A percentile compares a stretch with the other conserved stretches of the same genome.
These are phyloP conservation scores for Falco naumanni DNA, from an alignment of 2,797 vertebrate genomes.

Conservation along the genomic window DNA sequence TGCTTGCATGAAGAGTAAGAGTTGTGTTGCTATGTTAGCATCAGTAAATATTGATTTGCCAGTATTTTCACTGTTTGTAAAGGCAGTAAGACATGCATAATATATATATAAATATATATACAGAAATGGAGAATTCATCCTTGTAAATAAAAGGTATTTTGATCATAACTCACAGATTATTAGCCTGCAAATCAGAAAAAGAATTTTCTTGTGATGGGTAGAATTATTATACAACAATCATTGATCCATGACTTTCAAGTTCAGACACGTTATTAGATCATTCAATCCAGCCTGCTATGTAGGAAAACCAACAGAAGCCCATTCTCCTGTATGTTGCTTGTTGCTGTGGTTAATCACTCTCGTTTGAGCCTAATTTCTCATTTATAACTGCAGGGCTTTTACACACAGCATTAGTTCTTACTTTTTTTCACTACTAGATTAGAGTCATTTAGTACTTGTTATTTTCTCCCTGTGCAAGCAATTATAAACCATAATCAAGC, in stretches of 20 bases:
- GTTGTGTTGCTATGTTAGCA: background rate
- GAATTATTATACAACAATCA: background rate
- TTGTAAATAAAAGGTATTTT: background rate
- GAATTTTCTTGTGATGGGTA: background rate
- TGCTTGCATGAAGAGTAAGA: background rate
- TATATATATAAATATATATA: background rate
- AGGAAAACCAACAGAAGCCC: background rate
- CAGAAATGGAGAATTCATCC: background rate
- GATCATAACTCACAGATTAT: background rate
- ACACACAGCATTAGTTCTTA: background rate
- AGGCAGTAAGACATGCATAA: background rate
- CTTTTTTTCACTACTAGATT: slow-evolving; percentile 16
- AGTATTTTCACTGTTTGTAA: background rate
- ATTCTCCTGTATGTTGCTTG: background rate
- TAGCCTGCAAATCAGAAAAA: background rate
- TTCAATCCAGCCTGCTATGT: background rate
- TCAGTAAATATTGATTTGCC: fast-evolving
- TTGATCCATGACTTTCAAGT: background rate
- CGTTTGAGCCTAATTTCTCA: slow-evolving; percentile 32
- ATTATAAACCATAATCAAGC: slow-evolving; percentile 57
- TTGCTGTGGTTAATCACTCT: slow-evolving; percentile 30
- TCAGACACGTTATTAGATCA: background rate
- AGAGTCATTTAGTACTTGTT: slow-evolving; percentile 41
- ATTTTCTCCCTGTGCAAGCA: slow-evolving; percentile 37
- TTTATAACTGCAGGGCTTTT: slow-evolving; percentile 37